A percentile compares a stretch with the other conserved stretches of the same genome.
Evolutionary conservation across 1,140 invertebrate species (phyloP).

Genomic region (Leptoteleia sp.): DNA sequence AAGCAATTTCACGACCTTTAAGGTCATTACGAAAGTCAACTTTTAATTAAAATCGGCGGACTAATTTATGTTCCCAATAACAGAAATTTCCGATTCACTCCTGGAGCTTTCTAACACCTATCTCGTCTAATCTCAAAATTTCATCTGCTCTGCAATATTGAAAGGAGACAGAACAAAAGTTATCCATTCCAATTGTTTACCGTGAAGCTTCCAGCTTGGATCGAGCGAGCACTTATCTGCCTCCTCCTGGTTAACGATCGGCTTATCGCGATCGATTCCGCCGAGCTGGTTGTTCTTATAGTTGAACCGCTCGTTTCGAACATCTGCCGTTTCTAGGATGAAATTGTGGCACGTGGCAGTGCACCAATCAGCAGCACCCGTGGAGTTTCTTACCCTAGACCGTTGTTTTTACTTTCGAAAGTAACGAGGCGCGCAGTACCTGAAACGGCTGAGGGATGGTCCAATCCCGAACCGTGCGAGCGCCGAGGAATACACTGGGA

Average conservation of each 20-base stretch:
- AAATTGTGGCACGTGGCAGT: slow-evolving; percentile 74
- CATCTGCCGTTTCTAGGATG: slow-evolving; percentile 78
- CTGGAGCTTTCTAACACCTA: slow-evolving; percentile 31
- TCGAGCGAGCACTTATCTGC: slow-evolving; percentile 55
- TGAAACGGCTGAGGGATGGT: slow-evolving; percentile 43
- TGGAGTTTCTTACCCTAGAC: too few relatives aligned
- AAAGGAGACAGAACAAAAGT: slow-evolving; percentile 25
- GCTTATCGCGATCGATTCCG: slow-evolving; percentile 79
- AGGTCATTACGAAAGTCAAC: too few relatives aligned
- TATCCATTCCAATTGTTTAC: slow-evolving; percentile 12
- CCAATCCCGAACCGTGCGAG: slow-evolving; percentile 53
- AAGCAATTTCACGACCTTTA: too few relatives aligned
- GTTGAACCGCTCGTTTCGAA: slow-evolving; percentile 73
- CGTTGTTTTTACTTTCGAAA: slow-evolving; percentile 28
- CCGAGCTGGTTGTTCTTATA: slow-evolving; percentile 66
- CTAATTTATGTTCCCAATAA: too few relatives aligned
- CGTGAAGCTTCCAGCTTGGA: slow-evolving; percentile 8
- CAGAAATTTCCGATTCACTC: too few relatives aligned
- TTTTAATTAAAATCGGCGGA: too few relatives aligned
- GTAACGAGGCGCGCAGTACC: slow-evolving; percentile 51
- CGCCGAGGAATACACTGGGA: slow-evolving; percentile 35
- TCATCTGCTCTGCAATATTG: slow-evolving; percentile 1
- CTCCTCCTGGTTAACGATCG: slow-evolving; percentile 51
- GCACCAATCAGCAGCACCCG: slow-evolving; percentile 69
- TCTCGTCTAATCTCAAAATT: slow-evolving; percentile 13